phyloP scores from a whole-genome alignment of 1,140 invertebrate species.

The Parasteatoda tepidariorum region DNA sequence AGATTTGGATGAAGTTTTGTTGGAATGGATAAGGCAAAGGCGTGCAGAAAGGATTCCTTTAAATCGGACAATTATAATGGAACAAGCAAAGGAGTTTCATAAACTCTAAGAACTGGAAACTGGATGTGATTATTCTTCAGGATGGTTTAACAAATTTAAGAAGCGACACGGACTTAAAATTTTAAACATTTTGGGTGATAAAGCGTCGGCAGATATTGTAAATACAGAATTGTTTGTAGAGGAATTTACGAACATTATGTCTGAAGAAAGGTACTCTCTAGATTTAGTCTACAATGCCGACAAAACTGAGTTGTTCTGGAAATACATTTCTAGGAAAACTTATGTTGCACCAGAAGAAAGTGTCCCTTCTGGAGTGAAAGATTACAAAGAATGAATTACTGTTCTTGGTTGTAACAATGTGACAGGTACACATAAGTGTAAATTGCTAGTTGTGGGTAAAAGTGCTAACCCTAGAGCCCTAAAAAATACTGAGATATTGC shows the following conservation, averaged over 20 bases:
- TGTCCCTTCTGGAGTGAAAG: constrained; percentile 3
- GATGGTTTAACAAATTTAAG: neutral
- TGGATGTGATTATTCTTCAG: neutral
- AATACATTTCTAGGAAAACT: constrained; percentile 26
- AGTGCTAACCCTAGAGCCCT: neutral
- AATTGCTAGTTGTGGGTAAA: constrained; percentile 32
- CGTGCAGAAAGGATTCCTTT: neutral
- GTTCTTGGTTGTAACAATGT: constrained; percentile 13
- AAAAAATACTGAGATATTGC: neutral
- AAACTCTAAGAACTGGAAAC: neutral
- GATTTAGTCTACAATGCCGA: constrained; percentile 39
- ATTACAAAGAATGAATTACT: constrained; percentile 13
- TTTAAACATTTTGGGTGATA: no score
- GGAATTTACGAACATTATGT: neutral
- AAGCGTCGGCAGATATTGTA: constrained; percentile 8
- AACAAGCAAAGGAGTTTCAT: constrained; percentile 25
- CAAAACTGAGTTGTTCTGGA: constrained; percentile 27
- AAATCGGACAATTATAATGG: neutral
- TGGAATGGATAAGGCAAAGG: neutral
- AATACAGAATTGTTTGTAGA: neutral
- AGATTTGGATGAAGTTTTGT: neutral
- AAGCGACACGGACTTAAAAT: no score
- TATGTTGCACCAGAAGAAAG: neutral
- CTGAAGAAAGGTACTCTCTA: no score
- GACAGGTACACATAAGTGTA: constrained; percentile 37